Evolutionary conservation across 92 coral and sea anemone genomes (phyloP).

Genomic region (Epizoanthus rinbou): DNA sequence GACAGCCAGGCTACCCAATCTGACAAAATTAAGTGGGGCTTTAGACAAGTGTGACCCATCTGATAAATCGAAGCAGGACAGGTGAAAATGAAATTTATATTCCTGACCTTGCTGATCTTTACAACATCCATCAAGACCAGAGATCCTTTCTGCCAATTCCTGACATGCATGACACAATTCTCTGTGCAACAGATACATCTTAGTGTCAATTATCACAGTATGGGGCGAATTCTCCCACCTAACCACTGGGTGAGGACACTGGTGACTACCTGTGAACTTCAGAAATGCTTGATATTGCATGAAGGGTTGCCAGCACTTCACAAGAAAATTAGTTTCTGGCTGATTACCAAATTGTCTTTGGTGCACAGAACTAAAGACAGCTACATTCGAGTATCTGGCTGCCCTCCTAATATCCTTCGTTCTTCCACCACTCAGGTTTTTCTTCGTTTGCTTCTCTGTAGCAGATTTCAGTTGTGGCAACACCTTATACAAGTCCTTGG

Average conservation of each 20-base stretch:
- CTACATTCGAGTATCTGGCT: constrained; percentile 9
- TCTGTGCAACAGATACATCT: background rate
- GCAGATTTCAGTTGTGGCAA: constrained; percentile 2
- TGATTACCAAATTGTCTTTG: background rate
- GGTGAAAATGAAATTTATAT: no score
- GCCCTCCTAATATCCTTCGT: background rate
- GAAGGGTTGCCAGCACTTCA: constrained; percentile 28
- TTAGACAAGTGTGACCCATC: no score
- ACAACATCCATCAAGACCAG: no score
- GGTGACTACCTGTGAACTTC: background rate
- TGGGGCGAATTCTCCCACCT: background rate
- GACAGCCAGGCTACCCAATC: no score
- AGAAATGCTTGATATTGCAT: background rate
- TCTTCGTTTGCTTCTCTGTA: no score
- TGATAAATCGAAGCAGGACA: no score
- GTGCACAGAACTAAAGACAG: constrained; percentile 1
- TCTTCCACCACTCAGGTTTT: background rate
- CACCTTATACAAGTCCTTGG: background rate
- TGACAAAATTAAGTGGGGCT: no score
- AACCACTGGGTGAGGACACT: background rate
- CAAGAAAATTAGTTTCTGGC: background rate
- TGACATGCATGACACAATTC: background rate
- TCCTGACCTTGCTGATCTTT: no score
- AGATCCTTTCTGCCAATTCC: background rate
- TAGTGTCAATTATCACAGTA: background rate